Percentiles rank a stretch among this genome's conserved stretches.
Evolutionary conservation across 2,888 invertebrate genomes (phyloP).

Genomic region (Galerucella calmariensis): DNA sequence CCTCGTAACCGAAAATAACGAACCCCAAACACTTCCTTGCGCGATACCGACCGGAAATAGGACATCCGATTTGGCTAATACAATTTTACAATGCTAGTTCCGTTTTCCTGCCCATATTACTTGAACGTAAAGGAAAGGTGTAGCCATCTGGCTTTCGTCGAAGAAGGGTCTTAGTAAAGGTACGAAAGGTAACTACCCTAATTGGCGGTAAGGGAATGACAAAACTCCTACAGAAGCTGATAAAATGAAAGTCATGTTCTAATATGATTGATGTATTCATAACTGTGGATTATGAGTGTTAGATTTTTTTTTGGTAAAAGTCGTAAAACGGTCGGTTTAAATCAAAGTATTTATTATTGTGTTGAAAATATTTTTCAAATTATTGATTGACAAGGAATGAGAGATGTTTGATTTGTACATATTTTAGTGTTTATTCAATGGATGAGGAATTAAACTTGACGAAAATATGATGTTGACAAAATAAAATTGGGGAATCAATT

Average conservation of each 20-base stretch:
- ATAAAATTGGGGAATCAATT: no score
- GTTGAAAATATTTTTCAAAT: neutral
- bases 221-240: neutral
- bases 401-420: neutral
- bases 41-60: conserved; percentile 58
- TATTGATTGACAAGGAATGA: neutral
- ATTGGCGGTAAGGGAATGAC: conserved; percentile 11
- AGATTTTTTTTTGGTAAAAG: neutral
- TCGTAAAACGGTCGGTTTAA: neutral
- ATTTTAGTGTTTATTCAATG: neutral
- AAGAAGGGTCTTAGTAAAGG: conserved; percentile 27
- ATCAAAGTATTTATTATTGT: neutral
- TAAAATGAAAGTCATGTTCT: neutral
- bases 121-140: conserved; percentile 18
- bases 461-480: no score
- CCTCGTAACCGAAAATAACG: conserved; percentile 34
- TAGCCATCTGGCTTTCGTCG: conserved; percentile 44
- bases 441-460: no score
- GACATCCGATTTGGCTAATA: conserved; percentile 62
- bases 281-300: neutral
- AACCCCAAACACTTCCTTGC: conserved; percentile 25
- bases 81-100: conserved; percentile 53
- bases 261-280: neutral
- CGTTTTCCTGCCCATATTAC: conserved; percentile 49
- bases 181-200: conserved; percentile 17